Evolutionary conservation across 2,797 vertebrate species (phyloP).

Genomic region (Notolepis coatsorum): DNA sequence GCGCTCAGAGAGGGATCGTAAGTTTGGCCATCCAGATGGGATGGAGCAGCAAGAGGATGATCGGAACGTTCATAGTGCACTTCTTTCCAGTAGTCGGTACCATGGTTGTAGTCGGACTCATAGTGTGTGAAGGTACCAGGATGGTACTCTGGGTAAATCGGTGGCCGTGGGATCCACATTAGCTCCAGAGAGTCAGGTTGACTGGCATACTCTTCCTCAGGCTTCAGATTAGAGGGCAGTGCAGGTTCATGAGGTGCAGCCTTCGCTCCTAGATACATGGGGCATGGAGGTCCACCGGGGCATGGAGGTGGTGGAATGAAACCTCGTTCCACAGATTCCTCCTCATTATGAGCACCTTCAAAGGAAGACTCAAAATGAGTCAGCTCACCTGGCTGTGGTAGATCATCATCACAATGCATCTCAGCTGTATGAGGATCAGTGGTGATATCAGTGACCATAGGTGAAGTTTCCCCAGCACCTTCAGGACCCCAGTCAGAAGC

Average conservation of each 20-base stretch:
- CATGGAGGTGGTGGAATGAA: background rate
- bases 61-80: slow-evolving; percentile 13
- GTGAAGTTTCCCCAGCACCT: background rate
- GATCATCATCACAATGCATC: slow-evolving; percentile 11
- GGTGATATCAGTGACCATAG: background rate
- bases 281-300: too few relatives aligned
- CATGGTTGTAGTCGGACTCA: slow-evolving; percentile 9
- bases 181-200: background rate
- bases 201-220: too few relatives aligned
- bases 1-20: too few relatives aligned
- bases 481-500: background rate
- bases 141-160: too few relatives aligned
- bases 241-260: too few relatives aligned
- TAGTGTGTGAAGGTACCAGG: slow-evolving; percentile 8
- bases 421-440: background rate
- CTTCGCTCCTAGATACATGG: background rate
- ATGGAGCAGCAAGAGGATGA: background rate
- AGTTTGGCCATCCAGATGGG: background rate
- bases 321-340: slow-evolving; percentile 18
- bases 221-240: too few relatives aligned
- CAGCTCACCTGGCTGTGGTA: slow-evolving; percentile 28
- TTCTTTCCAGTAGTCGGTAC: slow-evolving; percentile 15
- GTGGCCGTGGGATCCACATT: too few relatives aligned
- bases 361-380: background rate
- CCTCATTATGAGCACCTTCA: slow-evolving; percentile 27